Conservation (phyloP, 2,888 invertebrate genomes). For the Drosophila nigritarsus region DNA sequence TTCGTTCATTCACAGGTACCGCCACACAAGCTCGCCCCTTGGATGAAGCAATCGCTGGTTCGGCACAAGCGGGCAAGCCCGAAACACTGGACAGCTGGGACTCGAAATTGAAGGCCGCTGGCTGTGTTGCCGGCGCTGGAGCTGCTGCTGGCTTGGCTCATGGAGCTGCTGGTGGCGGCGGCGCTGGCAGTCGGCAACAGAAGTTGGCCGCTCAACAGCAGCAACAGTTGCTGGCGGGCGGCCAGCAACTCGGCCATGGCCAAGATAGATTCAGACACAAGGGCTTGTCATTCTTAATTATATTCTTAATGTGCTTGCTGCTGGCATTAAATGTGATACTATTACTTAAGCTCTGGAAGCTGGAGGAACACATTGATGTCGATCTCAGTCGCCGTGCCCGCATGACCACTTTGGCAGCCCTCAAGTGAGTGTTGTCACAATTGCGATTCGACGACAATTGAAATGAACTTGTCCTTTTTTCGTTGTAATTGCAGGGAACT, state of each 20-base stretch:
- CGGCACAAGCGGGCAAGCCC: conserved; percentile 44
- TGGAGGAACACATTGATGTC: conserved; percentile 87
- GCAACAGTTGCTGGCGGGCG: conserved; percentile 47
- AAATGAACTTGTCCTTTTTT: not conserved
- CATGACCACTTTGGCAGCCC: conserved; percentile 80
- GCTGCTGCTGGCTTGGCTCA: conserved; percentile 38
- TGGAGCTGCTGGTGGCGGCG: conserved; percentile 16
- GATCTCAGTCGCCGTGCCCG: conserved; percentile 81
- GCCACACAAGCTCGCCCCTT: conserved; percentile 82
- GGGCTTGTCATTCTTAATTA: conserved; percentile 85
- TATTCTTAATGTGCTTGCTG: conserved; percentile 87
- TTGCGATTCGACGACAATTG: not conserved
- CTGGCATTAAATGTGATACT: conserved; percentile 91
- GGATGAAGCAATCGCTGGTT: conserved; percentile 73
- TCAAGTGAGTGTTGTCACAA: conserved; percentile 76
- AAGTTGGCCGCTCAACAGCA: conserved; percentile 46
- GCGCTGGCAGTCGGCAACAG: conserved; percentile 30
- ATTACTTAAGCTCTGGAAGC: conserved; percentile 92
- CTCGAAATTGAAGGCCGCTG: conserved; percentile 52
- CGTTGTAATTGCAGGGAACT: conserved; percentile 86
- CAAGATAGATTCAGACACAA: conserved; percentile 74
- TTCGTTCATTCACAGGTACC: conserved; percentile 79
- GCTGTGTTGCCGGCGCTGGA: conserved; percentile 56
- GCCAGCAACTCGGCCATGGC: conserved; percentile 43
- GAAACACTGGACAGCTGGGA: conserved; percentile 61